Conservation (phyloP, 1,140 invertebrate species). For the Caenorhabditis latens region DNA sequence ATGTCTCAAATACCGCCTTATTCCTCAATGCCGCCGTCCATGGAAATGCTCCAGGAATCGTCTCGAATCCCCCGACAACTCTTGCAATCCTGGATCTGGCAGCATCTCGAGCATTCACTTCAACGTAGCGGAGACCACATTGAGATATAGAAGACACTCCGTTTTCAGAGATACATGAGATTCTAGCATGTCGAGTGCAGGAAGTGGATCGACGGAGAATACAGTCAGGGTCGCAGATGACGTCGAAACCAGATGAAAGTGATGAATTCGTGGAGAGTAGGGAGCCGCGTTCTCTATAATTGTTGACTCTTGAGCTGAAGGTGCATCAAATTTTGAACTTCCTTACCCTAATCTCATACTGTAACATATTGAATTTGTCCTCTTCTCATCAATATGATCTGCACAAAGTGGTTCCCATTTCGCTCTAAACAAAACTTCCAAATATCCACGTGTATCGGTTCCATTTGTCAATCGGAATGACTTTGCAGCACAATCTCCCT, state of each 20-base stretch:
- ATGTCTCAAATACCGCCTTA: conserved; percentile 12
- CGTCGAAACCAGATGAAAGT: not conserved
- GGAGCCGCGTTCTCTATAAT: not conserved
- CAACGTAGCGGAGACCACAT: conserved; percentile 57
- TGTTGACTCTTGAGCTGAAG: not conserved
- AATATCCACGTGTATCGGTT: conserved; percentile 48
- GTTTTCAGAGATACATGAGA: conserved; percentile 20
- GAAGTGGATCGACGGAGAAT: not conserved
- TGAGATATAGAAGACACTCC: conserved; percentile 25
- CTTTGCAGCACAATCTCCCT: conserved; percentile 41
- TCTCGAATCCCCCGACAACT: conserved; percentile 65
- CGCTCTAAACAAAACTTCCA: conserved; percentile 52
- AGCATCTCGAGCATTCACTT: conserved; percentile 56
- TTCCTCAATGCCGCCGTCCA: conserved; percentile 61
- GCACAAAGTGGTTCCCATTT: conserved; percentile 60
- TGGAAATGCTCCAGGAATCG: conserved; percentile 60
- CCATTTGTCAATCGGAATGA: conserved; percentile 56
- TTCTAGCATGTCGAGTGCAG: conserved; percentile 35
- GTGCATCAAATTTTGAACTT: not conserved
- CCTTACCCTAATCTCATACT: conserved; percentile 42
- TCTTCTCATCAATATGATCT: not conserved
- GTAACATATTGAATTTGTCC: conserved; percentile 8
- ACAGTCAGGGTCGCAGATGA: conserved; percentile 34
- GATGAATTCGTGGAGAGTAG: conserved; percentile 14
- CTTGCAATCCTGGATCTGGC: conserved; percentile 48